phyloP scores from a whole-genome alignment of 2,888 invertebrate genomes.

The Hybos culiciformis region DNA sequence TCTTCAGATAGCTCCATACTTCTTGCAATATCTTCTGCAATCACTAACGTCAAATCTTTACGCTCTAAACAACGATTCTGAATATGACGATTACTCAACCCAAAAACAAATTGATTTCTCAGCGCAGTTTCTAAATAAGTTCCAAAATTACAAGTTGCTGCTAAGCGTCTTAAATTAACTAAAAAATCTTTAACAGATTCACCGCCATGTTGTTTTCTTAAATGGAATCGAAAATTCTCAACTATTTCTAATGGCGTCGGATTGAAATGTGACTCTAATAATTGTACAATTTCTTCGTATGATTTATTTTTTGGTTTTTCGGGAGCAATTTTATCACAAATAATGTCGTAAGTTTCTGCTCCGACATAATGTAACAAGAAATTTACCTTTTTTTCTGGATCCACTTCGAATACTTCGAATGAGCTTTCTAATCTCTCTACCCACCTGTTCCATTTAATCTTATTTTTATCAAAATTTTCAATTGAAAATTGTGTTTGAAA shows the following conservation, averaged over 20 bases:
- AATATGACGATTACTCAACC: constrained; percentile 16
- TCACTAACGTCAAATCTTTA: constrained; percentile 15
- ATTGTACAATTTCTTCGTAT: neutral
- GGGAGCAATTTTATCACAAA: neutral
- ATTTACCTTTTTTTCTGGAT: too few relatives aligned
- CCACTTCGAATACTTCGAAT: too few relatives aligned
- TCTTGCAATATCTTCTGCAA: constrained; percentile 16
- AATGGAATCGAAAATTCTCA: constrained; percentile 15
- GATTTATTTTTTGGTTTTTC: neutral
- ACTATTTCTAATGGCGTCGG: constrained; percentile 17
- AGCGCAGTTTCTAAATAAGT: constrained; percentile 16
- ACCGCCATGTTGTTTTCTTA: constrained; percentile 12
- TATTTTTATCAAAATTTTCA: too few relatives aligned
- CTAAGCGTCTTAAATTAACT: constrained; percentile 12
- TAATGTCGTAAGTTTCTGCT: neutral
- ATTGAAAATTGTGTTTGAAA: too few relatives aligned
- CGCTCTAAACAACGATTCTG: constrained; percentile 17
- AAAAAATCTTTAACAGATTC: neutral
- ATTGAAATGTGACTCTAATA: neutral
- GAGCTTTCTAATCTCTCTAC: too few relatives aligned
- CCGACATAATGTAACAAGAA: neutral
- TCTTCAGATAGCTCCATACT: constrained; percentile 16
- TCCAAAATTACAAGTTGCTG: constrained; percentile 16
- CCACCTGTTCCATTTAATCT: too few relatives aligned
- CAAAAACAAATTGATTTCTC: constrained; percentile 20